Percentiles rank a stretch among this genome's conserved stretches.
phyloP scores from a whole-genome alignment of 2,113 vertebrate genomes.

The Aptenodytes forsteri region DNA sequence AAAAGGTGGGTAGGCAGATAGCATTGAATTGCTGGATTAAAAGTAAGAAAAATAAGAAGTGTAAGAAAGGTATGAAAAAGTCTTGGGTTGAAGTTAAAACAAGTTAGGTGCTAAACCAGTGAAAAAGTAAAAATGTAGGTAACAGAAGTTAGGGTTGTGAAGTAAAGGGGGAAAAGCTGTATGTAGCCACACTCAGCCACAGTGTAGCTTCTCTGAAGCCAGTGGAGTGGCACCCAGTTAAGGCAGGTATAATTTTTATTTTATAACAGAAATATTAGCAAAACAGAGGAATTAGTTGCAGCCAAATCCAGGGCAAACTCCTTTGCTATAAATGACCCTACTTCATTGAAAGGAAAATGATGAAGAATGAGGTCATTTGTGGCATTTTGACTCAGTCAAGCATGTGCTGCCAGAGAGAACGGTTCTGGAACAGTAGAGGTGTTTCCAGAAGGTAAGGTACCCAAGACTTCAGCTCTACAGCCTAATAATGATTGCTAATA shows the following conservation, averaged over 20 bases:
- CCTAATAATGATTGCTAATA: not conserved
- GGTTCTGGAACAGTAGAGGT: not conserved
- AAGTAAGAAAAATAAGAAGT: not conserved
- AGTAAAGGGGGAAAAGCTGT: not conserved
- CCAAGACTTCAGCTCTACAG: not conserved
- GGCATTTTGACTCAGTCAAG: not conserved
- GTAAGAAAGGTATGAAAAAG: not conserved
- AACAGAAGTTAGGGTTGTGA: not conserved
- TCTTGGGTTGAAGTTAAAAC: not conserved
- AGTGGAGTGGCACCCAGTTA: not conserved
- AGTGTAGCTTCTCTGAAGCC: not conserved
- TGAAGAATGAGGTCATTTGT: not conserved
- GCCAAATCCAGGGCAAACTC: not conserved
- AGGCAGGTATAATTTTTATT: not conserved
- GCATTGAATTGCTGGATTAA: not conserved
- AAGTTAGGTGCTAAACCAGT: not conserved
- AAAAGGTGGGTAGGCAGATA: not conserved
- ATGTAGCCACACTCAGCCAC: not conserved
- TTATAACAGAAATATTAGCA: not conserved
- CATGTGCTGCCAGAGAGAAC: not conserved
- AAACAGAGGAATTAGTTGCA: not conserved
- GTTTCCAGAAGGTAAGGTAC: not conserved
- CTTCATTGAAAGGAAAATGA: not conserved
- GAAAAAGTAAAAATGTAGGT: not conserved
- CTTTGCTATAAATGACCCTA: not conserved